phyloP scores from a whole-genome alignment of 2,888 invertebrate species.

The Clistopyga incitator region DNA sequence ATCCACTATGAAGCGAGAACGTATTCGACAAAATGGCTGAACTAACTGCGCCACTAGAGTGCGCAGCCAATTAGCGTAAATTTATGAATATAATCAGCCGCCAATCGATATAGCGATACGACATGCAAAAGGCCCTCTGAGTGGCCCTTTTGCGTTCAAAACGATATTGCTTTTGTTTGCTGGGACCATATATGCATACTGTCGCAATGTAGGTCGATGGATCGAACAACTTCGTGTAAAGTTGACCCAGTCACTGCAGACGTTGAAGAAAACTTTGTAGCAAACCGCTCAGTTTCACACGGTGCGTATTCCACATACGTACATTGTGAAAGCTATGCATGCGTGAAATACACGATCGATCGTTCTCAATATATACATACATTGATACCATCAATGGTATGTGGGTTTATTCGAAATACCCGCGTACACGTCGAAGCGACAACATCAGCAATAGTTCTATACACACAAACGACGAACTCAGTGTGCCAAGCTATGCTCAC shows the following conservation, averaged over 20 bases:
- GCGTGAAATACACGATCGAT: conserved; percentile 13
- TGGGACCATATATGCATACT: background rate
- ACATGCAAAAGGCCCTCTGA: background rate
- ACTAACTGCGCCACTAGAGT: background rate
- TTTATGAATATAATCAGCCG: conserved; percentile 43
- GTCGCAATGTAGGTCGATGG: background rate
- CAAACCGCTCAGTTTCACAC: background rate
- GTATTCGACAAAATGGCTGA: conserved; percentile 22
- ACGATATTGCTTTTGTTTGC: conserved; percentile 40
- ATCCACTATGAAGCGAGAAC: background rate
- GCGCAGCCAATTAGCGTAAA: conserved; percentile 53
- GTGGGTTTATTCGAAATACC: conserved; percentile 30
- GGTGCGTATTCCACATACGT: background rate
- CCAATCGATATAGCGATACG: background rate
- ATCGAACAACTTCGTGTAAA: background rate
- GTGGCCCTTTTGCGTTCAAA: conserved; percentile 6
- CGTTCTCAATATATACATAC: conserved; percentile 17
- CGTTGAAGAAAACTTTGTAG: background rate
- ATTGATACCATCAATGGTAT: background rate
- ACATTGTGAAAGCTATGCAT: background rate
- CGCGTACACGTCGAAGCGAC: conserved; percentile 8
- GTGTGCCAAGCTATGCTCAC: conserved; percentile 7
- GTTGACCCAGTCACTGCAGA: background rate
- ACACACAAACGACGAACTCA: conserved; percentile 9
- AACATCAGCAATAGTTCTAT: background rate